Evolutionary conservation across 1,140 invertebrate species (phyloP).

Genomic region (Brachionus rotundiformis): DNA sequence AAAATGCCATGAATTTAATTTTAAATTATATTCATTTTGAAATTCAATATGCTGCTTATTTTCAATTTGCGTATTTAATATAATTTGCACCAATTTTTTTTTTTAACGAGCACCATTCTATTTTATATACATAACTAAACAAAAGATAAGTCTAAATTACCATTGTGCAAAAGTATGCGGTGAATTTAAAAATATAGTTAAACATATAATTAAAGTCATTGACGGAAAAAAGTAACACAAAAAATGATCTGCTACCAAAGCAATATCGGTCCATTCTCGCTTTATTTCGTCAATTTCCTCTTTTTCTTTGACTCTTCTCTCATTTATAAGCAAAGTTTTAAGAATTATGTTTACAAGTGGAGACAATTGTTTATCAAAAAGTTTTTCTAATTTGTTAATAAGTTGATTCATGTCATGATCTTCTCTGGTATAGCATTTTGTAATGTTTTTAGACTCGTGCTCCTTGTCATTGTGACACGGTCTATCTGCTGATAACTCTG

Average conservation of each 20-base stretch:
- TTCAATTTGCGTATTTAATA: background rate
- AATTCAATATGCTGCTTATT: background rate
- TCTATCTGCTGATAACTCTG: background rate
- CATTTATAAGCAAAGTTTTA: background rate
- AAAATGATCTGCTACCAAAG: constrained; percentile 38
- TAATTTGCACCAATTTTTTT: constrained; percentile 35
- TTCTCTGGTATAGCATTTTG: background rate
- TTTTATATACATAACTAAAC: background rate
- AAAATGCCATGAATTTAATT: background rate
- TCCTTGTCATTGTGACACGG: background rate
- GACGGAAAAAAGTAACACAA: constrained; percentile 47
- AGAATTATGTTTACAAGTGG: constrained; percentile 32
- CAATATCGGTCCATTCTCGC: constrained; percentile 30
- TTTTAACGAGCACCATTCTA: background rate
- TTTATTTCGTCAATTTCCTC: constrained; percentile 16
- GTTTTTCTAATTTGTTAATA: constrained; percentile 12
- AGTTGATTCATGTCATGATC: background rate
- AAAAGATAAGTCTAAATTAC: background rate
- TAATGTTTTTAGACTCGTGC: background rate
- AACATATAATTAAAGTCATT: constrained; percentile 46
- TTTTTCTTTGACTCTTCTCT: constrained; percentile 19
- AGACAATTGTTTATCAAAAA: constrained; percentile 33
- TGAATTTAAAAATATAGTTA: constrained; percentile 50
- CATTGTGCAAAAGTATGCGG: constrained; percentile 42
- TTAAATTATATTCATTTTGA: background rate